phyloP scores from a whole-genome alignment of 1,140 invertebrate species.

The Trissolcus basalis region DNA sequence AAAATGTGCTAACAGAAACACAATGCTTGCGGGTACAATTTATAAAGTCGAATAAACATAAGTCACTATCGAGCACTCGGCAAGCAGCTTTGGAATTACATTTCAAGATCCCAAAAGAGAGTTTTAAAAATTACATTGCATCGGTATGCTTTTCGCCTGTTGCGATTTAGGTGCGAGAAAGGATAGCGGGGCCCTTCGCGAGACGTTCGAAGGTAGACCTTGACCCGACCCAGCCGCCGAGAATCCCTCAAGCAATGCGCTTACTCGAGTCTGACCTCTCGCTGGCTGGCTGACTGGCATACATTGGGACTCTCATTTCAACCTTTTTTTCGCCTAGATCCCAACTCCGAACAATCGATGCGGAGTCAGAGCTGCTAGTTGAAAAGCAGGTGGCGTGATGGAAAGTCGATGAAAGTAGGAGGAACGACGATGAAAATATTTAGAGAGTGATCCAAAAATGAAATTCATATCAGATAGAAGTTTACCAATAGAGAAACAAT shows the following conservation, averaged over 20 bases:
- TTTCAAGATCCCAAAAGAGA: slow-evolving; percentile 13
- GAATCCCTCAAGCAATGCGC: slow-evolving; percentile 48
- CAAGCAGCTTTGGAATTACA: not conserved
- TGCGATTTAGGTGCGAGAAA: slow-evolving; percentile 23
- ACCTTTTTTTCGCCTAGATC: slow-evolving; percentile 43
- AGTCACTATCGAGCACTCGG: slow-evolving; percentile 19
- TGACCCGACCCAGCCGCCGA: slow-evolving; percentile 49
- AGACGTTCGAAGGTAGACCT: slow-evolving; percentile 42
- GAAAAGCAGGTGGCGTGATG: not conserved
- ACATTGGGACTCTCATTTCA: slow-evolving; percentile 45
- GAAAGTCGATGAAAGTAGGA: slow-evolving; percentile 11
- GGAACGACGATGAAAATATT: slow-evolving; percentile 5
- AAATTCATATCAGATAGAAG: too few species aligned
- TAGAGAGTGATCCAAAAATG: too few species aligned
- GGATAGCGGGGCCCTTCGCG: slow-evolving; percentile 7
- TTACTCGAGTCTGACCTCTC: slow-evolving; percentile 50
- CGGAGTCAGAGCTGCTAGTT: not conserved
- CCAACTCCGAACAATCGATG: slow-evolving; percentile 17
- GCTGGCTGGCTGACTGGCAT: slow-evolving; percentile 48
- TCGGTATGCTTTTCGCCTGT: slow-evolving; percentile 20
- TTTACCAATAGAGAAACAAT: too few species aligned
- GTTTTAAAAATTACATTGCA: slow-evolving; percentile 24
- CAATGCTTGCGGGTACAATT: too few species aligned
- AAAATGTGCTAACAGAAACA: too few species aligned
- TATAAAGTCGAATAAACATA: slow-evolving; percentile 11